Percentiles rank a stretch among this genome's conserved stretches.
These are phyloP conservation scores for Apostichopus leukothele DNA, from an alignment of 53 echinoderm and acorn worm species.

Conservation along the genomic window DNA sequence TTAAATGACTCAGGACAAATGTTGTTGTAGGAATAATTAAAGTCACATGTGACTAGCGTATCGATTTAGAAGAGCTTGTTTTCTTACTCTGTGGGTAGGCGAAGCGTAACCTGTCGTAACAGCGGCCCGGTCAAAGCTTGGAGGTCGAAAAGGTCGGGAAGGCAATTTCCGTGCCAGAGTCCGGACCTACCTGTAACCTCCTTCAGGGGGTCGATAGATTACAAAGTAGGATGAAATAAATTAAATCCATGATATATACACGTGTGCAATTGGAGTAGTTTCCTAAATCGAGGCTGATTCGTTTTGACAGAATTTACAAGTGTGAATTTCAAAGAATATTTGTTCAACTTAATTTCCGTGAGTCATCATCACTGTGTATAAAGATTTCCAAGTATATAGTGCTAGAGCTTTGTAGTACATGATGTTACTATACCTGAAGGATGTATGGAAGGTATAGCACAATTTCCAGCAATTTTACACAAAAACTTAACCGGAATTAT, in stretches of 20 bases:
- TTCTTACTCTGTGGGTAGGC: constrained; percentile 29
- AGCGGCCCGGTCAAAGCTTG: constrained; percentile 1
- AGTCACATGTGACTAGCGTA: background rate
- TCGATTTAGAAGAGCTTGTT: constrained; percentile 5
- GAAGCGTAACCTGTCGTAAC: constrained; percentile 7
- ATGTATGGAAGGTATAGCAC: too few species aligned
- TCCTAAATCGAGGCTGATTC: background rate
- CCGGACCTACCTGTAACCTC: constrained; percentile 1
- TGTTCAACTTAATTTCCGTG: background rate
- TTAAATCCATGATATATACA: background rate
- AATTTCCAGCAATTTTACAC: too few species aligned
- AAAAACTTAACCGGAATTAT: too few species aligned
- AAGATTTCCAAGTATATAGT: too few species aligned
- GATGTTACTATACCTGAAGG: too few species aligned
- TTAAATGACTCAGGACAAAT: constrained; percentile 23
- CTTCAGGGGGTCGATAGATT: background rate
- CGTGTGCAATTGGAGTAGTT: background rate
- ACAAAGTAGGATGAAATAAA: background rate
- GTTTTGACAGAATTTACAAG: background rate
- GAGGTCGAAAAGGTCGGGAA: background rate
- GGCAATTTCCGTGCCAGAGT: constrained; percentile 3
- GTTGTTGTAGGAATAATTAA: constrained; percentile 34
- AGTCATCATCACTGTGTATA: background rate
- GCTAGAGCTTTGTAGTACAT: too few species aligned
- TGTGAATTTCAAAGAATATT: background rate